phyloP scores from a whole-genome alignment of 2,888 invertebrate species.

The Andrena fulva region DNA sequence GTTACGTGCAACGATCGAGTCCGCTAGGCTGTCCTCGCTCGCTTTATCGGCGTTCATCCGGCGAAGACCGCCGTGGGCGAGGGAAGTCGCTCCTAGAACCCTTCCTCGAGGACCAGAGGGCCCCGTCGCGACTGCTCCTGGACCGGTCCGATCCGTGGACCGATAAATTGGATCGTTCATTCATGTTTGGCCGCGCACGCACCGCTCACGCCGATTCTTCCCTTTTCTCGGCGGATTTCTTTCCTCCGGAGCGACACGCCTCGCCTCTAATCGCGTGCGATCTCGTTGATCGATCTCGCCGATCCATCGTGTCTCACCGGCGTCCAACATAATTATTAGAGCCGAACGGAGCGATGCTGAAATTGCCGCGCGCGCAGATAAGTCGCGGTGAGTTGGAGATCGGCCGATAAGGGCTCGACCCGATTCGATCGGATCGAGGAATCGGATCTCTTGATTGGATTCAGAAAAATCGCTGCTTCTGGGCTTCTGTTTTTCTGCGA shows the following conservation, averaged over 20 bases:
- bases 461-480: slow-evolving; percentile 3
- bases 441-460: slow-evolving; percentile 4
- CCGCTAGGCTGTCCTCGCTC: slow-evolving; percentile 23
- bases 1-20: slow-evolving; percentile 31
- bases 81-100: slow-evolving; percentile 40
- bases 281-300: slow-evolving; percentile 45
- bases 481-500: background rate
- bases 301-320: slow-evolving; percentile 43
- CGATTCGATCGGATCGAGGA: slow-evolving; percentile 35
- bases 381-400: slow-evolving; percentile 29
- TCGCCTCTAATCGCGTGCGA: slow-evolving; percentile 38
- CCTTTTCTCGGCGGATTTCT: slow-evolving; percentile 35
- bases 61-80: slow-evolving; percentile 34
- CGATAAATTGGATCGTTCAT: slow-evolving; percentile 64
- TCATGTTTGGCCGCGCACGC: slow-evolving; percentile 49
- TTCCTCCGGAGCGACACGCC: slow-evolving; percentile 27
- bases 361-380: slow-evolving; percentile 36
- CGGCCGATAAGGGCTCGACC: slow-evolving; percentile 9
- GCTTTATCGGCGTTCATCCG: slow-evolving; percentile 22
- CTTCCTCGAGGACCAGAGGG: slow-evolving; percentile 28
- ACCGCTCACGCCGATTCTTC: slow-evolving; percentile 31
- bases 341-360: slow-evolving; percentile 23
- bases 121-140: slow-evolving; percentile 38
- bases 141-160: slow-evolving; percentile 61
- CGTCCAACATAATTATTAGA: slow-evolving; percentile 52